Base-by-base conservation (phyloP, 2,888 invertebrate genomes). In the Idaea biselata region DNA sequence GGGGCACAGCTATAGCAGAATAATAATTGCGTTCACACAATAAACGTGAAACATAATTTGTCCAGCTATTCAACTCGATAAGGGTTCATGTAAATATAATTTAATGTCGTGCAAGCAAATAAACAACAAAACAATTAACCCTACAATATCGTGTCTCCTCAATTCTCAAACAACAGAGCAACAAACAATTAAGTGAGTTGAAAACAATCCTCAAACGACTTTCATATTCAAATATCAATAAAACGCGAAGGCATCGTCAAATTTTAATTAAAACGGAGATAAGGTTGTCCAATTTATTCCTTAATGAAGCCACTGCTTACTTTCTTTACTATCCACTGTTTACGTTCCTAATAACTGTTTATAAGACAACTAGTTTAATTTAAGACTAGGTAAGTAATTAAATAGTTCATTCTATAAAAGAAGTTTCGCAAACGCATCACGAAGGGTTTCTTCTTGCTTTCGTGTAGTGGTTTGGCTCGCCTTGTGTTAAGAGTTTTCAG, bases 191-290 rank as follows among this genome's bases (percentile, higher is more conserved):
- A 44, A 14, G 44, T 14, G 44, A 44, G 44, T 44, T 44, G 44
- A 44, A 44, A 44, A 44, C 44, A 44, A 44, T 44, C 44, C 44
- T 44, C 44, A 44, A 44, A 44, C 44, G 44, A 44, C 44, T 44
- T 44, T 44, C 44, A 44, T 44, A 44, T 44, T 44, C 44, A 63
- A 60, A 60, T 59, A 59, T 18, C 31, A n/a, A 31, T 25, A 63
- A 66, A 68, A 68, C 70, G 68, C 68, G 53, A 70, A 60, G 54
- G 16, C 18, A 33, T 63, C 68, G 66, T 71, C 67, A 73, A 64
- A 65, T 32, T 62, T 67, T 70, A 72, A 73, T 73, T 72, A 68
- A 68, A 65, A 61, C 60, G 59, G 66, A 67, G 67, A 66, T 64
- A 64, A 63, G 55, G 58, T 11, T 18, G 44, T 65, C 63, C 69